Percentiles rank a stretch among this genome's conserved stretches.
Evolutionary conservation across 2,888 invertebrate species (phyloP).

Genomic region (Kuschelorhynchus macadamiae): DNA sequence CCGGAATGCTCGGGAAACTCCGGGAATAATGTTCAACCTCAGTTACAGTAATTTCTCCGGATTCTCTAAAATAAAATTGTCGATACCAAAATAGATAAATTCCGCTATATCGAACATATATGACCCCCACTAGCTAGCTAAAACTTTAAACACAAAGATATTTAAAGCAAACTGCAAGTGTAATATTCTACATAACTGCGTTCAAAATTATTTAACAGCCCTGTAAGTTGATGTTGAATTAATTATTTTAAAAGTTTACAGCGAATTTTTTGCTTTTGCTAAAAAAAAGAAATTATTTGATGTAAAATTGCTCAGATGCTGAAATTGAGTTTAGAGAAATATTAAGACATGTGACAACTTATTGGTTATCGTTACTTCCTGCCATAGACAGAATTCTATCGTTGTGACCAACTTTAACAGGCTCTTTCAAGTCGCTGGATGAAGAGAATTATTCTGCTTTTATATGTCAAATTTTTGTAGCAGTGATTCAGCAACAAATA

Average conservation of each 20-base stretch:
- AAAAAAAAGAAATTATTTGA: neutral
- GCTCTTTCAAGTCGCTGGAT: neutral
- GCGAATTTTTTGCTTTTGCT: neutral
- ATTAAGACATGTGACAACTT: neutral
- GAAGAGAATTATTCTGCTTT: neutral
- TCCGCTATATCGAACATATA: no score
- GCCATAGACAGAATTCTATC: neutral
- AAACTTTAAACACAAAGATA: no score
- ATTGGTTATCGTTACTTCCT: neutral
- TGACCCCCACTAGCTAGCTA: no score
- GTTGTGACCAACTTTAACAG: no score
- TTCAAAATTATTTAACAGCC: no score
- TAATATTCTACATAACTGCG: no score
- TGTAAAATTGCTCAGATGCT: neutral
- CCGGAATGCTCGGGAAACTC: neutral
- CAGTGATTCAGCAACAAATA: no score
- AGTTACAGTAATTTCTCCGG: neutral
- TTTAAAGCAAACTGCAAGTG: neutral
- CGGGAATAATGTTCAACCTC: neutral
- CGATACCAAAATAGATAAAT: neutral
- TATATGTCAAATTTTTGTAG: no score
- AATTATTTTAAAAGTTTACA: neutral
- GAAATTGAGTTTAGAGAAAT: neutral
- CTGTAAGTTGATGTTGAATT: no score
- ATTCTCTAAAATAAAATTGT: no score